Base-by-base conservation (phyloP, 2,888 invertebrate genomes). In the Parnassius mnemosyne region DNA sequence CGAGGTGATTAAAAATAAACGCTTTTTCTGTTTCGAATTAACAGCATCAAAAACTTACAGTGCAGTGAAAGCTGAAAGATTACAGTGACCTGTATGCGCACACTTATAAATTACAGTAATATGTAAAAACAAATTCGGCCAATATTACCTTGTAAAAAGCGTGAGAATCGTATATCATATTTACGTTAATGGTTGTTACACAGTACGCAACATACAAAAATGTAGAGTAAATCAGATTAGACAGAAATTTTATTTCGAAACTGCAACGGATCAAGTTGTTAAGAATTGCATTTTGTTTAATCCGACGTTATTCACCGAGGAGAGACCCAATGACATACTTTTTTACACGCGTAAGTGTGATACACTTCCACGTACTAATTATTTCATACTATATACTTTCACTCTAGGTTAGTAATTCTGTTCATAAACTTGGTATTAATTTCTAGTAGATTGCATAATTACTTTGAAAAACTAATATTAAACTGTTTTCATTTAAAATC, bases 261-360 rank as follows among this genome's bases (percentile, higher is more conserved):
- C 67, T 60, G 66, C 65, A 66, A 68, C 61, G 69, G 61, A 66
- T 66, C 62, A 61, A 63, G 70, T 44, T 60, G 65, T 60, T 71
- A 71, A 68, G 70, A 75, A 80, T 77, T 70, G 67, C 72, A 72
- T 74, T 73, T 71, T 74, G 72, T 72, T 76, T 74, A 71, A 73
- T 67, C 73, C 69, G 72, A 73, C 53, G 13, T 62, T 77, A 75
- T 77, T 81, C 76, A 75, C 73, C 75, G 69, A 74, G 75, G 73
- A 74, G 78, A 82, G 83, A 86, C 84, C 85, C 78, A 81, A 80
- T 85, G 80, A 79, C 87, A 84, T 77, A 81, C 81, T 76, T 89
- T 83, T 84, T 85, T 79, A 71, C 79, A 78, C 72, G 77, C 75
- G 71, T 79, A 77, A 78, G 73, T 77, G 78, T 78, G 85, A 78